These are phyloP conservation scores for Diadegma fenestrale DNA, from an alignment of 2,888 invertebrate genomes.

Conservation along the genomic window DNA sequence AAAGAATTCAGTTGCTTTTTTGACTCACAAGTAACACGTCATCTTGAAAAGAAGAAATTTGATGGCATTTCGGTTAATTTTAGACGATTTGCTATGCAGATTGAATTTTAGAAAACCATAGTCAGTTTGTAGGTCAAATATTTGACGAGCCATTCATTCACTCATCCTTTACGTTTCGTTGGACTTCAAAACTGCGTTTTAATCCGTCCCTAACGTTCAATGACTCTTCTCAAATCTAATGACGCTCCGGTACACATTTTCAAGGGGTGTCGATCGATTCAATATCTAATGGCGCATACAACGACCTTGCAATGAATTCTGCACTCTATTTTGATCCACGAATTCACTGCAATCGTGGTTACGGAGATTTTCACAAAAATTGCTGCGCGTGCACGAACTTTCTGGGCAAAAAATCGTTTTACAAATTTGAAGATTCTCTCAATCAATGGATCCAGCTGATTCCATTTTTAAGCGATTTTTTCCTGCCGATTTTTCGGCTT, in stretches of 20 bases:
- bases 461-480: no score
- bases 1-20: no score
- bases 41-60: not conserved
- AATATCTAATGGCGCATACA: slow-evolving; percentile 51
- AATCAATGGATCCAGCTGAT: no score
- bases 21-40: no score
- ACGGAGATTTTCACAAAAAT: not conserved
- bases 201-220: slow-evolving; percentile 8
- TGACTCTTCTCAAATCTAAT: not conserved
- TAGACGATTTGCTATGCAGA: not conserved
- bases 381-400: no score
- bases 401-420: no score
- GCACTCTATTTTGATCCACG: not conserved
- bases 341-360: not conserved
- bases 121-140: slow-evolving; percentile 3
- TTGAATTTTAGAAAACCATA: not conserved
- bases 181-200: not conserved
- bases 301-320: slow-evolving; percentile 40
- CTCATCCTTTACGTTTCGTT: not conserved
- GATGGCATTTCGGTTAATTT: not conserved
- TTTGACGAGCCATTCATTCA: slow-evolving; percentile 5
- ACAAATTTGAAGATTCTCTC: no score
- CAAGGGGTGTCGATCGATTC: not conserved
- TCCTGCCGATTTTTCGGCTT: no score
- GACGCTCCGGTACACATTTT: not conserved